phyloP scores from a whole-genome alignment of 2,113 vertebrate species.

The Gallinago media region DNA sequence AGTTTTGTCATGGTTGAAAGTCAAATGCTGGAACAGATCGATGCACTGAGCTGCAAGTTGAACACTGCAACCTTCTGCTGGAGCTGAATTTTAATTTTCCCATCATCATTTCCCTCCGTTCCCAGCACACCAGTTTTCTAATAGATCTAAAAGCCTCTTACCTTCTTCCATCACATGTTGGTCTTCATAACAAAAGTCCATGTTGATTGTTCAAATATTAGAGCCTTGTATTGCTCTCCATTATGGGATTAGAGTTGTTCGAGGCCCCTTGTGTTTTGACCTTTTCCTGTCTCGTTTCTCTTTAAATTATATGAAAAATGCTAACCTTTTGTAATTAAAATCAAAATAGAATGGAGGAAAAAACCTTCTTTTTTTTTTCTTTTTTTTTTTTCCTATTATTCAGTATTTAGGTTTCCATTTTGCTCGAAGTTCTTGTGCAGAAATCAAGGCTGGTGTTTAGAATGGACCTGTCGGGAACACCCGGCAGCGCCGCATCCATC shows the following conservation, averaged over 20 bases:
- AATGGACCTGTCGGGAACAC: accelerated
- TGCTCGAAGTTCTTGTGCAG: background rate
- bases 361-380: background rate
- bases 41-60: conserved; percentile 91
- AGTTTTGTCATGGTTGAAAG: conserved; percentile 99
- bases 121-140: conserved; percentile 82
- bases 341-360: background rate
- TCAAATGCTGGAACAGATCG: conserved; percentile 99
- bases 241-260: conserved; percentile 55
- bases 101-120: conserved; percentile 85
- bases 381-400: background rate
- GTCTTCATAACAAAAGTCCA: conserved; percentile 66
- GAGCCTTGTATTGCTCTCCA: conserved; percentile 45
- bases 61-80: conserved; percentile 91
- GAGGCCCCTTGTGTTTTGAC: conserved; percentile 49
- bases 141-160: conserved; percentile 80
- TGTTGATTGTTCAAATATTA: conserved; percentile 55
- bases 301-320: conserved; percentile 49
- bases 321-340: conserved; percentile 65
- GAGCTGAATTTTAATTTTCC: conserved; percentile 97
- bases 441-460: background rate
- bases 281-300: conserved; percentile 56
- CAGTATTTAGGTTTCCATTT: background rate
- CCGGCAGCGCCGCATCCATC: accelerated
- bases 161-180: conserved; percentile 56